Percentiles rank a stretch among this genome's conserved stretches.
Evolutionary conservation across 1,140 invertebrate species (phyloP).

Genomic region (Thaumetopoea pityocampa): DNA sequence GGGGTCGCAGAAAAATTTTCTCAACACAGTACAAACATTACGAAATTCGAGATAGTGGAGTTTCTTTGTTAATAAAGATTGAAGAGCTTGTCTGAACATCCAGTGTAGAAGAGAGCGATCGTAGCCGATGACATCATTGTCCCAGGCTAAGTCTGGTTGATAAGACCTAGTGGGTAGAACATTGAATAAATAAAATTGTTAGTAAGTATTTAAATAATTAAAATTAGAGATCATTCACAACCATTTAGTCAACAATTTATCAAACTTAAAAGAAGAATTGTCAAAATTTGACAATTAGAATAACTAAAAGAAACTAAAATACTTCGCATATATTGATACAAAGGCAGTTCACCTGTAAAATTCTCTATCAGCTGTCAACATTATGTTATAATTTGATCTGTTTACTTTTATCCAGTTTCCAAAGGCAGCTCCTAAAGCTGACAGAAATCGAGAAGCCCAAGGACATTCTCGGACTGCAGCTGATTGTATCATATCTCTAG

Average conservation of each 20-base stretch:
- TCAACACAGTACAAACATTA: conserved; percentile 32
- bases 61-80: conserved; percentile 35
- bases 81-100: conserved; percentile 63
- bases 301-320: not conserved
- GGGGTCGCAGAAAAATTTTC: conserved; percentile 48
- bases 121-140: conserved; percentile 40
- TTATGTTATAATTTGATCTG: conserved; percentile 29
- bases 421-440: conserved; percentile 39
- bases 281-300: not conserved
- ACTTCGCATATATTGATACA: too few relatives aligned
- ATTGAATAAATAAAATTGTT: too few relatives aligned
- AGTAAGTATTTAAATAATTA: too few relatives aligned
- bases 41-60: conserved; percentile 28
- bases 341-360: conserved; percentile 65
- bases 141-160: conserved; percentile 55
- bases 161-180: conserved; percentile 55
- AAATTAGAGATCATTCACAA: too few relatives aligned
- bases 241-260: too few relatives aligned
- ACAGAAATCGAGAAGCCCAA: conserved; percentile 46
- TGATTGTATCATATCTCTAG: conserved; percentile 36
- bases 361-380: conserved; percentile 32
- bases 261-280: not conserved
- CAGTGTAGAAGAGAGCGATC: conserved; percentile 44
- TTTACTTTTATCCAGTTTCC: conserved; percentile 38
- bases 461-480: conserved; percentile 52